These are phyloP conservation scores for Dendrocincla tyrannina DNA, from an alignment of 2,797 vertebrate genomes.

Conservation along the genomic window DNA sequence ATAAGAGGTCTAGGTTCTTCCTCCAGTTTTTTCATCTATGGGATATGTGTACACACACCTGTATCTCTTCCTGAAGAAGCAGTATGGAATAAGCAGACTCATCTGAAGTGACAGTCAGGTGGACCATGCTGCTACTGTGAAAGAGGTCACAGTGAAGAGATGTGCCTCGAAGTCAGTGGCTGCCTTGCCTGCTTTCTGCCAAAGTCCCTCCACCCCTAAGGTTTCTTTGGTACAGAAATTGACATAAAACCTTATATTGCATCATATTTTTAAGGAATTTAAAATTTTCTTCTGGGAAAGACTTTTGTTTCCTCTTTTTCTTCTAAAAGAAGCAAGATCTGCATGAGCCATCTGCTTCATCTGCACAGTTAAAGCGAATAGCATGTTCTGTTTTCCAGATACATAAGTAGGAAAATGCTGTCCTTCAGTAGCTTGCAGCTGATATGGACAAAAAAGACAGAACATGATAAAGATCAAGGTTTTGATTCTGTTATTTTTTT, in stretches of 20 bases:
- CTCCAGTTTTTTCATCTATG: neutral
- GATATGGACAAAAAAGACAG: neutral
- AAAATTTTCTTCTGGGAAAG: neutral
- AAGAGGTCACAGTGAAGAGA: neutral
- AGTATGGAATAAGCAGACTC: neutral
- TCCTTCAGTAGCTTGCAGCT: neutral
- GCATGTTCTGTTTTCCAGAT: neutral
- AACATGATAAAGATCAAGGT: neutral
- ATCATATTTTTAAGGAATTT: neutral
- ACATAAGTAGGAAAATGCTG: neutral
- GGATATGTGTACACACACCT: accelerated
- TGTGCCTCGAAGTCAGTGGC: neutral
- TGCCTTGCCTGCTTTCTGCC: neutral
- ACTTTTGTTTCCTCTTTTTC: neutral
- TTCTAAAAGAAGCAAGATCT: neutral
- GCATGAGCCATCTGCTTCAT: neutral
- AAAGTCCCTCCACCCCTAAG: neutral
- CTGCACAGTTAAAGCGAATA: neutral
- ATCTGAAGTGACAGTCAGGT: neutral
- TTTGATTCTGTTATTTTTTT: neutral
- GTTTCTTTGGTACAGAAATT: neutral
- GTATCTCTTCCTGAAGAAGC: neutral
- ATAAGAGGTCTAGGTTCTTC: neutral
- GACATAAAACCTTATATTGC: neutral
- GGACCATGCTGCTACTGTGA: neutral